Percentiles rank a stretch among this genome's conserved stretches.
These are phyloP conservation scores for Diplodus sargus DNA, from an alignment of 2,797 vertebrate species.

Conservation along the genomic window DNA sequence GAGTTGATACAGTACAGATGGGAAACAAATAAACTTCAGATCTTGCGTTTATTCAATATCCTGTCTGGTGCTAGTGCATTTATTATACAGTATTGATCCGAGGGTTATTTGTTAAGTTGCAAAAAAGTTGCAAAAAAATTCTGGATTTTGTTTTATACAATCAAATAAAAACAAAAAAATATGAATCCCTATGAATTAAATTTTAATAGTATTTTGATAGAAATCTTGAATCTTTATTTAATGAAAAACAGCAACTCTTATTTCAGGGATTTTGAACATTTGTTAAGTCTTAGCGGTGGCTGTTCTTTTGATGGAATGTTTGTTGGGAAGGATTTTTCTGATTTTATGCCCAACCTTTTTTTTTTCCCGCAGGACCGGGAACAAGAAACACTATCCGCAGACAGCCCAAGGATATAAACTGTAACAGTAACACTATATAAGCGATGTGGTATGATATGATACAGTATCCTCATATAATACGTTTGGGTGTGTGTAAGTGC, in stretches of 20 bases:
- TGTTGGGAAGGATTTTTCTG: too few species aligned
- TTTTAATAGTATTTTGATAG: too few species aligned
- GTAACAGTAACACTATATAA: too few species aligned
- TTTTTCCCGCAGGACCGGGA: too few species aligned
- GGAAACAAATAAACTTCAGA: slow-evolving; percentile 26
- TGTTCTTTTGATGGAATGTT: neutral
- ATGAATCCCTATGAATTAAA: neutral
- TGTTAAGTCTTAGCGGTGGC: neutral
- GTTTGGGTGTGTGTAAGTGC: neutral
- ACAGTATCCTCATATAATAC: neutral
- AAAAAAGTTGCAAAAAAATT: neutral
- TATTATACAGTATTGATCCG: slow-evolving; percentile 10
- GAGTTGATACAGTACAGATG: slow-evolving; percentile 16
- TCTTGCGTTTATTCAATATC: slow-evolving; percentile 24
- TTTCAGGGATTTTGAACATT: neutral
- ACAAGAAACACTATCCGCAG: too few species aligned
- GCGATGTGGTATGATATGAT: neutral
- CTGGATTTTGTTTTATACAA: neutral
- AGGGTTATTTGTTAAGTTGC: neutral
- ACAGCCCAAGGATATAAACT: too few species aligned
- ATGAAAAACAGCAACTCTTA: neutral
- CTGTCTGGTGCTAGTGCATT: slow-evolving; percentile 6
- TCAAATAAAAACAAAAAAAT: neutral
- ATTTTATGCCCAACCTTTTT: too few species aligned
- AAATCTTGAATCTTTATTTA: neutral